Percentiles rank a stretch among this genome's conserved stretches.
phyloP scores from a whole-genome alignment of 2,888 invertebrate species.

The Hedychridium roseum region DNA sequence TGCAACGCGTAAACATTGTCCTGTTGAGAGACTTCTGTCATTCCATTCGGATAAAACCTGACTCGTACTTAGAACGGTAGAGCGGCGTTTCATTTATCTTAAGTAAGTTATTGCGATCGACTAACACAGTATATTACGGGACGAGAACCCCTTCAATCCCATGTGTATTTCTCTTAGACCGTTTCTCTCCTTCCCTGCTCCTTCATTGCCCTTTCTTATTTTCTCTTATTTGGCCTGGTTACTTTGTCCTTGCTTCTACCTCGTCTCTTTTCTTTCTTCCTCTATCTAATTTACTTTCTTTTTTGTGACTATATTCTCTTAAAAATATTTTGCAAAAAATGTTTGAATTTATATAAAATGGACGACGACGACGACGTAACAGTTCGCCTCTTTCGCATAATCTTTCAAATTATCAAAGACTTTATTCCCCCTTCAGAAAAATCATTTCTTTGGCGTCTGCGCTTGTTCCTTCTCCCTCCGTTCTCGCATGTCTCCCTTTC shows the following conservation, averaged over 20 bases:
- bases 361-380: no score
- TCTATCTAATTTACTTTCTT: no score
- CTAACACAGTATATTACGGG: slow-evolving; percentile 55
- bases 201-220: slow-evolving; percentile 15
- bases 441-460: slow-evolving; percentile 4
- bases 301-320: no score
- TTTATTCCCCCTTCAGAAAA: no score
- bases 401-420: no score
- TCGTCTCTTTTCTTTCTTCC: slow-evolving; percentile 5
- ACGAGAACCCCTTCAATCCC: slow-evolving; percentile 45
- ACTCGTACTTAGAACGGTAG: slow-evolving; percentile 50
- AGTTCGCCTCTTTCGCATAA: no score
- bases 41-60: slow-evolving; percentile 44
- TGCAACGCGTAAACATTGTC: slow-evolving; percentile 52
- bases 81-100: slow-evolving; percentile 60
- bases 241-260: slow-evolving; percentile 7
- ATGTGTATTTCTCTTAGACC: slow-evolving; percentile 37
- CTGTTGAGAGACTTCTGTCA: slow-evolving; percentile 49
- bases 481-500: no score
- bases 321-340: no score
- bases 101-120: slow-evolving; percentile 61
- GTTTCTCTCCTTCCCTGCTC: slow-evolving; percentile 27
- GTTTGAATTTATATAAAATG: no score
- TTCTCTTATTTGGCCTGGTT: slow-evolving; percentile 1
- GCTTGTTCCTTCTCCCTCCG: slow-evolving; percentile 1